These are phyloP conservation scores for Melieria picta DNA, from an alignment of 2,888 invertebrate genomes.

Conservation along the genomic window DNA sequence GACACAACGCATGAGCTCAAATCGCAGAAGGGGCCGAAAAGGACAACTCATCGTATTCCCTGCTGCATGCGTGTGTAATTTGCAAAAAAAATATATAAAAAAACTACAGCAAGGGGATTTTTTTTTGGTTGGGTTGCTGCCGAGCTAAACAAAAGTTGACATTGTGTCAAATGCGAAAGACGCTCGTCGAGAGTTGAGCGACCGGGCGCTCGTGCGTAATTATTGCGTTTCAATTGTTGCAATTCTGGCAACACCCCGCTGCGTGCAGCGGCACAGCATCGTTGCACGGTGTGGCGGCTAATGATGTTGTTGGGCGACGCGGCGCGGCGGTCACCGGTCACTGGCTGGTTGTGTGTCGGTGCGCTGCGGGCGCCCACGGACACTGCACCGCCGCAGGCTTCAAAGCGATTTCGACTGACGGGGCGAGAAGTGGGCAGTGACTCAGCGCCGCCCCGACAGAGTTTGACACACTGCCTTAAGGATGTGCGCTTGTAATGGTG, in stretches of 20 bases:
- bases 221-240: conserved; percentile 47
- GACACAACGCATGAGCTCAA: no score
- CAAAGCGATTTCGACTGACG: no score
- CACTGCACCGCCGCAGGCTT: conserved; percentile 25
- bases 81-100: conserved; percentile 2
- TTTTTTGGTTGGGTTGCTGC: no score
- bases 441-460: no score
- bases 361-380: not conserved
- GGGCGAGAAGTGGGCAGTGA: no score
- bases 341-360: not conserved
- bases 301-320: conserved; percentile 22
- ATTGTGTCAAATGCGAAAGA: conserved; percentile 29
- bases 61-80: conserved; percentile 6
- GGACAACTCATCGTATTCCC: not conserved
- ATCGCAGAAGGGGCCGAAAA: no score
- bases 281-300: conserved; percentile 22
- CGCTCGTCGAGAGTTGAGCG: not conserved
- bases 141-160: conserved; percentile 17
- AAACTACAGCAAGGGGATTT: conserved; percentile 7
- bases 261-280: conserved; percentile 13
- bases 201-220: conserved; percentile 41
- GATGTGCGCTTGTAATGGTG: conserved; percentile 9
- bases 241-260: conserved; percentile 47
- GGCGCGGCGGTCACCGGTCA: not conserved
- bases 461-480: not conserved